phyloP scores from a whole-genome alignment of 2,888 invertebrate species.

The Rhamnusium bicolor region DNA sequence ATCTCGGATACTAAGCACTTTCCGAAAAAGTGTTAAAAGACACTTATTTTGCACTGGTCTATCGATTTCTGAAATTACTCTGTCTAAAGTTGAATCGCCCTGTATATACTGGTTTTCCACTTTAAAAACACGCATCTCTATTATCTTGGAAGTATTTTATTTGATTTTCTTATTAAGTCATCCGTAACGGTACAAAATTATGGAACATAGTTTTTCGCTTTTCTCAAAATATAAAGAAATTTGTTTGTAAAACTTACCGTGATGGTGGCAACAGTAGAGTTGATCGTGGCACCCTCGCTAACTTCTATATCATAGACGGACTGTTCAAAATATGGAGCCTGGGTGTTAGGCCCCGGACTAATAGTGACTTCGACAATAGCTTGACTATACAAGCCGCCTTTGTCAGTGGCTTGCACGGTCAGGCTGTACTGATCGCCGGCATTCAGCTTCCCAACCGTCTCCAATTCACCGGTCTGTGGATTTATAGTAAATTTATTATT shows the following conservation, averaged over 20 bases:
- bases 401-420: constrained; percentile 87
- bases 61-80: too few relatives aligned
- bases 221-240: too few relatives aligned
- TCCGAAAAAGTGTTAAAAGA: too few relatives aligned
- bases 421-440: constrained; percentile 93
- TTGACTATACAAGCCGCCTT: constrained; percentile 85
- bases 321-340: constrained; percentile 87
- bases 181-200: too few relatives aligned
- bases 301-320: constrained; percentile 90
- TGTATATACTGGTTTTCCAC: too few relatives aligned
- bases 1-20: too few relatives aligned
- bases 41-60: too few relatives aligned
- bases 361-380: constrained; percentile 90
- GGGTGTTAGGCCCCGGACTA: constrained; percentile 86
- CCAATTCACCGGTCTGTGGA: constrained; percentile 81
- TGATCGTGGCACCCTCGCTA: constrained; percentile 91
- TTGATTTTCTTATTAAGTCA: too few relatives aligned
- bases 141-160: too few relatives aligned
- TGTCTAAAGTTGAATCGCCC: too few relatives aligned
- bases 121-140: too few relatives aligned
- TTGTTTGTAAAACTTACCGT: constrained; percentile 76
- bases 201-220: too few relatives aligned
- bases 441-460: constrained; percentile 85
- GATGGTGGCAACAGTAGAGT: constrained; percentile 87
- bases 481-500: constrained; percentile 89